phyloP scores from a whole-genome alignment of 2,888 invertebrate species.

The Aleiodes testaceus region DNA sequence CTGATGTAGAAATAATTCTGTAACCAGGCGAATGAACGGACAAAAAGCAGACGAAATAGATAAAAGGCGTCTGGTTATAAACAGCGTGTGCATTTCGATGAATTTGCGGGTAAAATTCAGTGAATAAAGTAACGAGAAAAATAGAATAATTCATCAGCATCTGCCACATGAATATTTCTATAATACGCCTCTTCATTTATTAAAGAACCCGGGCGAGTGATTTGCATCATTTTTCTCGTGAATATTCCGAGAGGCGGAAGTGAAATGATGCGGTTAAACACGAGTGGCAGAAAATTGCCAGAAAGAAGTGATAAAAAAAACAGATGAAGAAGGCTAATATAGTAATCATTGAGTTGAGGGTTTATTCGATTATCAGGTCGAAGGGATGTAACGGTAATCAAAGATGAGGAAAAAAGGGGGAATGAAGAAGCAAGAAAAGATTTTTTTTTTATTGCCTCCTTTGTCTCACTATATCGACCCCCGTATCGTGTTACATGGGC shows the following conservation, averaged over 20 bases:
- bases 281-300: not conserved
- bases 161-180: not conserved
- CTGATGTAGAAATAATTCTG: not conserved
- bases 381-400: slow-evolving; percentile 35
- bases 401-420: slow-evolving; percentile 40
- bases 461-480: slow-evolving; percentile 19
- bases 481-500: slow-evolving; percentile 68
- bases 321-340: slow-evolving; percentile 29
- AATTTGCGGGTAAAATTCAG: not conserved
- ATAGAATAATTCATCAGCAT: not conserved
- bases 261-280: slow-evolving; percentile 1
- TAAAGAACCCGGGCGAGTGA: too few relatives aligned
- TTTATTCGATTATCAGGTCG: slow-evolving; percentile 31
- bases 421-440: slow-evolving; percentile 56
- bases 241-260: not conserved
- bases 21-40: slow-evolving; percentile 48
- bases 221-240: too few relatives aligned
- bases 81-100: slow-evolving; percentile 15
- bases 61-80: slow-evolving; percentile 23
- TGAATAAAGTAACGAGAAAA: not conserved
- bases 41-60: slow-evolving; percentile 46
- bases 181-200: too few relatives aligned
- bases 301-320: slow-evolving; percentile 24
- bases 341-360: slow-evolving; percentile 35
- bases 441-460: not conserved